These are phyloP conservation scores for Aphrophora alni DNA, from an alignment of 2,888 invertebrate species.

Conservation along the genomic window DNA sequence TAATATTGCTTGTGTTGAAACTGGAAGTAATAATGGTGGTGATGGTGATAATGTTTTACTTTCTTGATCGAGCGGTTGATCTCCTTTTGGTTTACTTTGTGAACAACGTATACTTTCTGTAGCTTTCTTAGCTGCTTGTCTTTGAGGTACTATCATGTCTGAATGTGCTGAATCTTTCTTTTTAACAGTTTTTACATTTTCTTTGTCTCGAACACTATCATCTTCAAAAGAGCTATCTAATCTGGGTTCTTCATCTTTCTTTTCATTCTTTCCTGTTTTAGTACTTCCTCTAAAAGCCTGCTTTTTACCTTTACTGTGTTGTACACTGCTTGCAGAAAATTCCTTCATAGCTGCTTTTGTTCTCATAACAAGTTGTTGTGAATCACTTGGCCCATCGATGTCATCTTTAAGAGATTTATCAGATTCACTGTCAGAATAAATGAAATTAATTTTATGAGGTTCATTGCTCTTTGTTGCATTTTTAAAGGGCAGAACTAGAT, in stretches of 20 bases:
- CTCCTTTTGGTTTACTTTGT: conserved; percentile 54
- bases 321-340: conserved; percentile 63
- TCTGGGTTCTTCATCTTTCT: conserved; percentile 56
- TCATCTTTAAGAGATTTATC: conserved; percentile 63
- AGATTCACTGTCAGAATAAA: conserved; percentile 84
- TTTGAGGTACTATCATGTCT: conserved; percentile 86
- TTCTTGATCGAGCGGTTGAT: conserved; percentile 42
- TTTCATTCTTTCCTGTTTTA: conserved; percentile 59
- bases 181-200: conserved; percentile 57
- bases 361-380: conserved; percentile 70
- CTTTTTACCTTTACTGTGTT: conserved; percentile 51
- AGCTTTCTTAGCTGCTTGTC: conserved; percentile 90
- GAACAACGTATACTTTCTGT: conserved; percentile 76
- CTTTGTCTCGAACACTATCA: conserved; percentile 61
- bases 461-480: conserved; percentile 56
- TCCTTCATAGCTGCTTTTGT: conserved; percentile 88
- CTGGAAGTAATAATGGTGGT: conserved; percentile 18
- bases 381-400: conserved; percentile 64
- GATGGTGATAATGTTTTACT: conserved; percentile 26
- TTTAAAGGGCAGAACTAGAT: conserved; percentile 70
- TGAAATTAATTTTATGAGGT: conserved; percentile 70
- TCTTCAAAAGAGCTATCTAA: conserved; percentile 48
- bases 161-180: conserved; percentile 65
- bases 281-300: conserved; percentile 56
- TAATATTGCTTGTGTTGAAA: not conserved